Evolutionary conservation across 1,140 invertebrate species (phyloP).

Genomic region (Phthorimaea operculella): DNA sequence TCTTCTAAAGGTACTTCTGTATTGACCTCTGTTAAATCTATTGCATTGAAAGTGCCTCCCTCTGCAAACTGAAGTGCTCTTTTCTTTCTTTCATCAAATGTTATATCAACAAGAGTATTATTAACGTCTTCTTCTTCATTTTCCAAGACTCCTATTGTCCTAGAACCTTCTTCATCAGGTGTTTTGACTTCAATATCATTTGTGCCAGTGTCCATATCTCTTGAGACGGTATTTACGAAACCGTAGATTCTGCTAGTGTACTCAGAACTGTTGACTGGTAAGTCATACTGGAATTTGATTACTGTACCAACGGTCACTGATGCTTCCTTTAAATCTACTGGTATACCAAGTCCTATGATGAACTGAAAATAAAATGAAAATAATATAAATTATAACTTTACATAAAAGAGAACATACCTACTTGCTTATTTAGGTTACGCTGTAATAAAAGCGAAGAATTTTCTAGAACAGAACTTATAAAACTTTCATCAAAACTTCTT

Average conservation of each 20-base stretch:
- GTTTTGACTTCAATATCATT: constrained; percentile 25
- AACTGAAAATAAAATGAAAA: constrained; percentile 57
- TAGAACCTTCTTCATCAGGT: constrained; percentile 21
- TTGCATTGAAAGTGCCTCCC: constrained; percentile 36
- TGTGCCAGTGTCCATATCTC: constrained; percentile 39
- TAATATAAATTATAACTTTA: not conserved
- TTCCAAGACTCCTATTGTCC: constrained; percentile 12
- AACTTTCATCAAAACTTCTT: too few species aligned
- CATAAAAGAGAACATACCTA: too few species aligned
- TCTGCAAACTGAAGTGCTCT: constrained; percentile 48
- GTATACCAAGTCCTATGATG: constrained; percentile 74
- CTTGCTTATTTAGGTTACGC: too few species aligned
- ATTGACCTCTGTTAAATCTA: constrained; percentile 21
- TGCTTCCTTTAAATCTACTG: constrained; percentile 71
- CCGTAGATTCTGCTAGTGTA: constrained; percentile 70
- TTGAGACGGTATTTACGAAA: constrained; percentile 58
- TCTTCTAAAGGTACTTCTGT: constrained; percentile 44
- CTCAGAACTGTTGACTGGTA: constrained; percentile 71
- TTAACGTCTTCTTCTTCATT: constrained; percentile 27
- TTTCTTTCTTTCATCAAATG: constrained; percentile 46
- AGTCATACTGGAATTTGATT: constrained; percentile 71
- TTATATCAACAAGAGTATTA: constrained; percentile 54
- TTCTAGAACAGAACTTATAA: too few species aligned
- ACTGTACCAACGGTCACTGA: constrained; percentile 74
- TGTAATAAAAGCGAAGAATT: too few species aligned